Conservation (phyloP, 1,140 invertebrate genomes). For the Subanguina moxae region DNA sequence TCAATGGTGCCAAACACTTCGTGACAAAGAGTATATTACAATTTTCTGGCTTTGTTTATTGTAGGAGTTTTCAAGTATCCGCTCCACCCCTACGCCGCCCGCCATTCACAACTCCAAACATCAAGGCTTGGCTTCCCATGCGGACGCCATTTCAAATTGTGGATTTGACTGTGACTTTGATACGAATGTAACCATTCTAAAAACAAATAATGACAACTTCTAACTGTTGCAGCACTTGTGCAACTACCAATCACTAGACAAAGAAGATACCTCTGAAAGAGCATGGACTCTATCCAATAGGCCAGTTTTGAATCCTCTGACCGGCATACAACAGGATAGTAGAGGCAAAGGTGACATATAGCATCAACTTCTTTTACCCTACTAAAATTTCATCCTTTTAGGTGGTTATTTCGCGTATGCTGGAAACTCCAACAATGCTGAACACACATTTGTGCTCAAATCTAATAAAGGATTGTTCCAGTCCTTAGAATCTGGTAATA, state of each 20-base stretch:
- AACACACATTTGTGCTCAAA: constrained; percentile 1
- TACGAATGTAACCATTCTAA: constrained; percentile 10
- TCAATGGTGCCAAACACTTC: no score
- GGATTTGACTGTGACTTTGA: constrained; percentile 22
- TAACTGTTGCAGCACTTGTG: background rate
- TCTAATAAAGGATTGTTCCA: background rate
- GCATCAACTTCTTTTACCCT: background rate
- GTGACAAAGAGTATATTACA: no score
- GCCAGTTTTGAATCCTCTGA: constrained; percentile 17
- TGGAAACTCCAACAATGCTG: background rate
- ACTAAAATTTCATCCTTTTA: background rate
- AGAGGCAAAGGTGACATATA: background rate
- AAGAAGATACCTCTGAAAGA: background rate
- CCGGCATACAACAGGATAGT: constrained; percentile 20
- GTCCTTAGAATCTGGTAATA: background rate
- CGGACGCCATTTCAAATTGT: constrained; percentile 10
- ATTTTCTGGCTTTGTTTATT: background rate
- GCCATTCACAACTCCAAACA: background rate
- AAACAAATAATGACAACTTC: background rate
- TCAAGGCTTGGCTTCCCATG: background rate
- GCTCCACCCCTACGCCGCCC: background rate
- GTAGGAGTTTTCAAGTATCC: background rate
- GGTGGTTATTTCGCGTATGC: background rate
- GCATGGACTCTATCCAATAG: constrained; percentile 14
- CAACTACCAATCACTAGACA: constrained; percentile 3